These are phyloP conservation scores for Varanus salvator DNA, from an alignment of 2,113 vertebrate genomes.

Conservation along the genomic window DNA sequence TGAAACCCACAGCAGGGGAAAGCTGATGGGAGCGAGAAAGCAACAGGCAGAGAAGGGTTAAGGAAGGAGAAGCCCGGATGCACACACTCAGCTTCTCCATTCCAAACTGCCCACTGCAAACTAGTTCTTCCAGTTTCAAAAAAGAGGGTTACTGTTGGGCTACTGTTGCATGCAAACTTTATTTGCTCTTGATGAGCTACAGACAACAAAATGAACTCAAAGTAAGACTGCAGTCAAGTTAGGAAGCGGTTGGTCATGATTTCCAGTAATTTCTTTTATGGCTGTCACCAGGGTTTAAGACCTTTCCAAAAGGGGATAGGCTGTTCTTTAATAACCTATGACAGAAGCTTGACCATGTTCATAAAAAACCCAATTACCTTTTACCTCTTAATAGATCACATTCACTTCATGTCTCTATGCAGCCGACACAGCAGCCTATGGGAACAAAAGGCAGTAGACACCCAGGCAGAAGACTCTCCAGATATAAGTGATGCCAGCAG, in stretches of 20 bases:
- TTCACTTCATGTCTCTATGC: neutral
- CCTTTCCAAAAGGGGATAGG: neutral
- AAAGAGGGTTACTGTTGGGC: neutral
- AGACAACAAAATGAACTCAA: no score
- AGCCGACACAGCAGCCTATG: conserved; percentile 78
- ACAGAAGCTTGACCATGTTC: neutral
- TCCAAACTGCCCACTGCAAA: neutral
- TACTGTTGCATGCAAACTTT: neutral
- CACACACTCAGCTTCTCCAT: neutral
- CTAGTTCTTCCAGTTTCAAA: neutral
- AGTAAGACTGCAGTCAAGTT: neutral
- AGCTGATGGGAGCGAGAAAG: neutral
- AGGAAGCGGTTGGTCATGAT: neutral
- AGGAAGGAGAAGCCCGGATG: neutral
- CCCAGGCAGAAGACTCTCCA: conserved; percentile 49
- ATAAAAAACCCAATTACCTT: neutral
- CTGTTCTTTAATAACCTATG: neutral
- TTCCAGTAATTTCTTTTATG: neutral
- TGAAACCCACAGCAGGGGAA: neutral
- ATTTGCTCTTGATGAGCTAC: neutral
- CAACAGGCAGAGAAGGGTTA: no score
- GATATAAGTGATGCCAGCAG: conserved; percentile 67
- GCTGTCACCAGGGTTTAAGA: neutral
- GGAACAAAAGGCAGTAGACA: conserved; percentile 66
- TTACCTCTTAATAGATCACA: conserved; percentile 11